These are phyloP conservation scores for Nothocercus julius DNA, from an alignment of 2,113 vertebrate species.

Conservation along the genomic window DNA sequence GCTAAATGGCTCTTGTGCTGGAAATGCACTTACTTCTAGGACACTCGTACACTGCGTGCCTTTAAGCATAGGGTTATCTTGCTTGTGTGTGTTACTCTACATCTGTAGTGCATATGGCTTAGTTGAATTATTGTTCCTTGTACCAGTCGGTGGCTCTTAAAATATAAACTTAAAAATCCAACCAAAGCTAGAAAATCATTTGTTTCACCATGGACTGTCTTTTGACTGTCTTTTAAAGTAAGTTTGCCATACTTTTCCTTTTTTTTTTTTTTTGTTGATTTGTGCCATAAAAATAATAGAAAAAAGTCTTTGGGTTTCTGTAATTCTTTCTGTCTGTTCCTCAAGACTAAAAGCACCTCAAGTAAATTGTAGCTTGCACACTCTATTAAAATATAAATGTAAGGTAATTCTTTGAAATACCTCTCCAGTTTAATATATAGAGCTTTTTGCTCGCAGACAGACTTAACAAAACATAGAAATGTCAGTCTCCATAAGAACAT, in stretches of 20 bases:
- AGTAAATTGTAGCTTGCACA: background rate
- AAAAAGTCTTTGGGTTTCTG: background rate
- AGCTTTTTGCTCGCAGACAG: background rate
- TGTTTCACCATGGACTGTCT: background rate
- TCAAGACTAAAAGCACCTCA: background rate
- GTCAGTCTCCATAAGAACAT: rapidly evolving
- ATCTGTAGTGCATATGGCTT: background rate
- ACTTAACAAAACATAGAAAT: background rate
- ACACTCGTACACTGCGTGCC: background rate
- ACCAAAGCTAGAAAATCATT: background rate
- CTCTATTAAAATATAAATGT: background rate
- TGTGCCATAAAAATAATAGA: background rate
- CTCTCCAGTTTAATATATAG: background rate
- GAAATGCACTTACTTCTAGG: background rate
- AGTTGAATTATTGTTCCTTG: background rate
- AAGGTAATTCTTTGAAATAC: background rate
- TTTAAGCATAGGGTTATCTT: background rate
- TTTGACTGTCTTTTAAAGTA: background rate
- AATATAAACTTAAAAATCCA: background rate
- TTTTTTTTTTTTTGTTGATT: background rate
- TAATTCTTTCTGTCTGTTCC: background rate
- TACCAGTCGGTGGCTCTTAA: background rate
- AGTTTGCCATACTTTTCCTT: background rate
- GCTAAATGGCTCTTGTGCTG: background rate
- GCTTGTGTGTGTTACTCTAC: background rate